Conservation (phyloP, 2,888 invertebrate genomes). For the Iphiclides podalirius region DNA sequence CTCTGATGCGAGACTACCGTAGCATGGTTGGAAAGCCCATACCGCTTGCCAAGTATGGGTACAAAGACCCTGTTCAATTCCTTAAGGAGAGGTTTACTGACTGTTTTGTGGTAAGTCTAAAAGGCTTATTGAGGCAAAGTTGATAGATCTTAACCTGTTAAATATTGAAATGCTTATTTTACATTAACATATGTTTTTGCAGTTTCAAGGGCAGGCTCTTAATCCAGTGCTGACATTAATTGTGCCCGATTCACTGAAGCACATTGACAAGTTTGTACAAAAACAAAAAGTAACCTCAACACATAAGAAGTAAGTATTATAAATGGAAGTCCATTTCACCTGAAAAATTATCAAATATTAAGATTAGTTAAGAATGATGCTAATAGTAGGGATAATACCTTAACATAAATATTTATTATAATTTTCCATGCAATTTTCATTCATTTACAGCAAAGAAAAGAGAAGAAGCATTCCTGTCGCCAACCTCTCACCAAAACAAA, state of each 20-base stretch:
- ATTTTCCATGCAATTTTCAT: neutral
- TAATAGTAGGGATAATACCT: too few species aligned
- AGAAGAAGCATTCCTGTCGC: slow-evolving; percentile 51
- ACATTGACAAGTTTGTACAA: slow-evolving; percentile 67
- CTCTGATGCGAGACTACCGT: slow-evolving; percentile 56
- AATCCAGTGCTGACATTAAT: slow-evolving; percentile 63
- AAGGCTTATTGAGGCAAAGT: neutral
- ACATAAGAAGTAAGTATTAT: slow-evolving; percentile 52
- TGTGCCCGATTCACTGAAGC: slow-evolving; percentile 57
- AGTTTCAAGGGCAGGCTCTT: slow-evolving; percentile 49
- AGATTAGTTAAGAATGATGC: too few species aligned
- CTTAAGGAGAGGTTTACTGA: slow-evolving; percentile 56
- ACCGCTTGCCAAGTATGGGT: slow-evolving; percentile 52
- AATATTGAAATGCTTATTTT: too few species aligned
- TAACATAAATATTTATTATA: too few species aligned
- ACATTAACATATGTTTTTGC: neutral
- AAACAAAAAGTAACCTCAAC: slow-evolving; percentile 47
- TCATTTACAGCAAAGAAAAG: slow-evolving; percentile 54
- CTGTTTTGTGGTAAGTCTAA: slow-evolving; percentile 55
- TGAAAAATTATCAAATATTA: too few species aligned
- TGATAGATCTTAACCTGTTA: too few species aligned
- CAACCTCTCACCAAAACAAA: slow-evolving; percentile 20
- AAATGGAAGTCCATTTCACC: too few species aligned
- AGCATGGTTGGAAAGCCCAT: slow-evolving; percentile 51
- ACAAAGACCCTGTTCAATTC: slow-evolving; percentile 49